phyloP scores from a whole-genome alignment of 2,113 vertebrate genomes.

The Vulpes vulpes region DNA sequence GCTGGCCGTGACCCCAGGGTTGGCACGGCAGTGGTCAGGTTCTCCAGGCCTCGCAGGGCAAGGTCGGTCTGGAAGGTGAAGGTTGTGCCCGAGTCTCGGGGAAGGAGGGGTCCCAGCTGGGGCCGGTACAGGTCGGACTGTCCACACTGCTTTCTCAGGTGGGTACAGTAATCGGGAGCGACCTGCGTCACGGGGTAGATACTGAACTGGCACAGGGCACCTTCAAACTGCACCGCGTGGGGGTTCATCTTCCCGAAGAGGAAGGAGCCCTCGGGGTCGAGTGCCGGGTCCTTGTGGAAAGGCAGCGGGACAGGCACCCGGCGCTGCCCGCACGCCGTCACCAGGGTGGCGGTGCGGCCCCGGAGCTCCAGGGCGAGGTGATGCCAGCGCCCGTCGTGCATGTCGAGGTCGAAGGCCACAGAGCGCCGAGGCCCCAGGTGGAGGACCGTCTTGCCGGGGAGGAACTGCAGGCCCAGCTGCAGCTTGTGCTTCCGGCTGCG shows the following conservation, averaged over 20 bases:
- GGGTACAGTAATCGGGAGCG: conserved; percentile 97
- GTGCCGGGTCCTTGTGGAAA: conserved; percentile 89
- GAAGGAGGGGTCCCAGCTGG: conserved; percentile 89
- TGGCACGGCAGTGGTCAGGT: conserved; percentile 85
- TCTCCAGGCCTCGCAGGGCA: conserved; percentile 79
- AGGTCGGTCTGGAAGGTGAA: conserved; percentile 76
- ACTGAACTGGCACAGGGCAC: conserved; percentile 98
- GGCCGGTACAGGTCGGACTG: conserved; percentile 93
- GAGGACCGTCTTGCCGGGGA: conserved; percentile 91
- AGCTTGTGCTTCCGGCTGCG: conserved; percentile 93
- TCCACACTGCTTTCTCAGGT: conserved; percentile 97
- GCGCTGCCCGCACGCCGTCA: conserved; percentile 94
- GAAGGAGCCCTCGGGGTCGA: conserved; percentile 95
- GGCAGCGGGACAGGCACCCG: conserved; percentile 90
- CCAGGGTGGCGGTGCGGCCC: conserved; percentile 91
- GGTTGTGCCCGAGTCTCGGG: conserved; percentile 87
- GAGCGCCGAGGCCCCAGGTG: conserved; percentile 93
- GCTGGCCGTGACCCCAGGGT: conserved; percentile 23
- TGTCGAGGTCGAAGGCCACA: conserved; percentile 95
- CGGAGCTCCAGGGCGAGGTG: conserved; percentile 93
- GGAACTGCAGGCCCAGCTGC: conserved; percentile 96
- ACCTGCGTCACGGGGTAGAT: conserved; percentile 96
- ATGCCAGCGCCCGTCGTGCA: conserved; percentile 97
- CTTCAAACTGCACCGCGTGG: conserved; percentile 95
- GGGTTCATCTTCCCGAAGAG: conserved; percentile 95